Conservation (phyloP, 2,797 vertebrate genomes). For the Gambelia wislizenii region DNA sequence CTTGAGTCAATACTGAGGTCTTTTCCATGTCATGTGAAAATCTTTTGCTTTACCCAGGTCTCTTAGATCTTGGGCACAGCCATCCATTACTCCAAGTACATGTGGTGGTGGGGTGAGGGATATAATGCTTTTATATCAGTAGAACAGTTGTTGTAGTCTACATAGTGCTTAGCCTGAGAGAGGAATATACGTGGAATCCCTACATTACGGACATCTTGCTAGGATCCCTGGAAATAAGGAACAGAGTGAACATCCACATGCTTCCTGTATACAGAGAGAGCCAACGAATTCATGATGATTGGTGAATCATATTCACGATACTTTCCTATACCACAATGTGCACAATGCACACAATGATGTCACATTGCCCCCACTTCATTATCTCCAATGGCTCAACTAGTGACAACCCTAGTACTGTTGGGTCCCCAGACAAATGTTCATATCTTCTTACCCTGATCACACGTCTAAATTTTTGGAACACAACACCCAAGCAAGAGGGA, state of each 20-base stretch:
- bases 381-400: background rate
- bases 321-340: background rate
- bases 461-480: background rate
- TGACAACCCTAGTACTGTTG: background rate
- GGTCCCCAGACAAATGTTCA: background rate
- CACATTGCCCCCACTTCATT: background rate
- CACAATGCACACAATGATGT: background rate
- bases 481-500: too few species aligned
- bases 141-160: background rate
- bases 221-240: too few species aligned
- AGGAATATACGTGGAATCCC: background rate
- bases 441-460: background rate
- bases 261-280: too few species aligned
- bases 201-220: background rate
- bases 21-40: background rate
- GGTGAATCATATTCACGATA: too few species aligned
- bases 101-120: background rate
- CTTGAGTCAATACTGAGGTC: background rate
- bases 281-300: background rate
- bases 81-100: background rate
- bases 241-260: too few species aligned
- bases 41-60: background rate
- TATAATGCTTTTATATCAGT: background rate
- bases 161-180: background rate
- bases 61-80: background rate